Evolutionary conservation across 2,113 vertebrate species (phyloP), one percentile per base, ranked within the genome.

Genomic region (Uria lomvia): DNA sequence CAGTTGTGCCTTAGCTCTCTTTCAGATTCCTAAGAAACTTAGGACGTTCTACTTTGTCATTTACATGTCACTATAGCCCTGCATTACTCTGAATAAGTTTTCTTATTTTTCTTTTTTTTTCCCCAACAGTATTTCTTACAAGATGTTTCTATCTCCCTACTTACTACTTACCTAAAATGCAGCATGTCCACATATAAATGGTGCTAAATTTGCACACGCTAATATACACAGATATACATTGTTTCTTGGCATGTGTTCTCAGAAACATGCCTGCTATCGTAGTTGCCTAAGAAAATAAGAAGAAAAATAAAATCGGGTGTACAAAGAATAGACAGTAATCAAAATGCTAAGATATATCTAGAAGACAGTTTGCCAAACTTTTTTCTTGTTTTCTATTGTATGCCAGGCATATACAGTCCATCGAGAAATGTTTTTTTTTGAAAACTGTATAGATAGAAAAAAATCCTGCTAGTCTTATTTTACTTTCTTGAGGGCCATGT

Each of bases 71-170:
- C 10, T 76, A 83, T 23, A 73, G 26, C 34, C 38, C 12, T 58
- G 63, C 26, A 49, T 80, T 71, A n/a, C 55, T 80, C 71, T 40
- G 13, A 49, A 50, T 70, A 10, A 38, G 27, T 23, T 36, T 0
- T 77, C 6, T 49, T 30, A 5, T 4, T 1, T 13, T 6, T 13
- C 9, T 12, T 22, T 23, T 11, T 29, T 45, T n/a, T 8, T 1
- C 5, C 5, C 21, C 14, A 67, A 20, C 11, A 65, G 9, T 11
- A 8, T 60, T 70, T 5, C 17, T 87, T 43, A 59, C 30, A 73
- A 68, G 63, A 27, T 27, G 23, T 59, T 88, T 73, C 17, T 27
- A 12, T 26, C 15, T 91, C 26, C 11, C 10, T 32, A 22, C 45
- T 53, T 94, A 5, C 52, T 80, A 55, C 21, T 84, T 50, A 32